phyloP scores from a whole-genome alignment of 2,888 invertebrate species.

The Drosophila anomalata region DNA sequence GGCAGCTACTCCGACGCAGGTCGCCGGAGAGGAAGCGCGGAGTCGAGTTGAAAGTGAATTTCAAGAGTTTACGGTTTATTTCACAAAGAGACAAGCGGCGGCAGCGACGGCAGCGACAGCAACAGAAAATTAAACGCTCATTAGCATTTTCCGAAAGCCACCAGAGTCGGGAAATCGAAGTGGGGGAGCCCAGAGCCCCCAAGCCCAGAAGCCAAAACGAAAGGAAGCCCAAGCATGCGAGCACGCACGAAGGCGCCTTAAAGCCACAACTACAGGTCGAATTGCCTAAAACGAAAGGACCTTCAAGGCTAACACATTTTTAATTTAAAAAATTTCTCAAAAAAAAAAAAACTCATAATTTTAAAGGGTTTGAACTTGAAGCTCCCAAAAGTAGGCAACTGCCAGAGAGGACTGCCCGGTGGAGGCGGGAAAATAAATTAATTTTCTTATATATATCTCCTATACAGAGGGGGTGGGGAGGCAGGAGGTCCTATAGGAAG shows the following conservation, averaged over 20 bases:
- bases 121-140: conserved; percentile 65
- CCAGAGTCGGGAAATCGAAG: background rate
- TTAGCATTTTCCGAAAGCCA: conserved; percentile 65
- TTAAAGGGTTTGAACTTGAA: background rate
- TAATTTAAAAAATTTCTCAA: background rate
- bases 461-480: too few relatives aligned
- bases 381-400: background rate
- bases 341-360: background rate
- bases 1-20: conserved; percentile 2
- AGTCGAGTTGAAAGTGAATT: conserved; percentile 64
- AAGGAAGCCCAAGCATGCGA: conserved; percentile 20
- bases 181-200: background rate
- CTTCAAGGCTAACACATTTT: background rate
- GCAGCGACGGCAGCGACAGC: background rate
- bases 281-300: background rate
- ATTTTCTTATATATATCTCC: conserved; percentile 36
- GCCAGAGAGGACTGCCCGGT: background rate
- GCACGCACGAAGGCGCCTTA: conserved; percentile 16
- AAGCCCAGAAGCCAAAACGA: background rate
- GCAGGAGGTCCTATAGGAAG: conserved; percentile 6
- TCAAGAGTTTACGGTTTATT: conserved; percentile 54
- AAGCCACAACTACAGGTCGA: conserved; percentile 1
- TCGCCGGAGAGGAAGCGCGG: conserved; percentile 19
- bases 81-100: conserved; percentile 7
- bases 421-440: conserved; percentile 51